Evolutionary conservation across 1,140 invertebrate species (phyloP), one percentile per base, ranked within the genome.

Genomic region (Ooceraea biroi): DNA sequence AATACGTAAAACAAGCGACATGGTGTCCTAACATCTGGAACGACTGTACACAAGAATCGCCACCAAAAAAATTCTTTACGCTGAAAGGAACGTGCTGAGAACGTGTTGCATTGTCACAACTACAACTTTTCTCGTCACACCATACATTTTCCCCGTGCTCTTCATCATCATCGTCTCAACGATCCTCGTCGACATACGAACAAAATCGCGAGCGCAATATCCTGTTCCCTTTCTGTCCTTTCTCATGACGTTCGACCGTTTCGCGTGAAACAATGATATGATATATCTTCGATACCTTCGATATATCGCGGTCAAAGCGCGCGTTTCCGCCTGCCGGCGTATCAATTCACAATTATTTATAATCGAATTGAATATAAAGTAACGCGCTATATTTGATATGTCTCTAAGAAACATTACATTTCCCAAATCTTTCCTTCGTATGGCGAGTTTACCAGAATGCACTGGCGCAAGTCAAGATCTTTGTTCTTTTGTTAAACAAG

Each of bases 281-380:
- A 76, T 48, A 61, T 19, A 36, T n/a, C n/a, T n/a, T n/a, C n/a
- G n/a, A 14, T 36, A 19, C 36, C 27, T 27, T 55, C 46, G 12
- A 57, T 69, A n/a, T n/a, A n/a, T n/a, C 19, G 63, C 19, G 25
- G 22, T 82, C 50, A 27, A 5, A 41, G 12, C n/a, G 4, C 41
- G 5, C 12, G 12, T 44, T 66, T 44, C 68, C 30, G 25, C 25
- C 27, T 30, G 27, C 61, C 48, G 14, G 48, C 19, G 25, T 25
- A 3, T 69, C 69, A 36, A 52, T 25, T 84, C 76, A 82, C 19
- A 48, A 87, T 88, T 87, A 77, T 85, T 89, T 92, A 91, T 90
- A 91, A 85, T 91, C 90, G 90, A 93, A 92, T 90, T 85, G 92
- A 92, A 90, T 91, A 90, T 91, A 92, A n/a, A n/a, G n/a, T n/a